Conservation (phyloP, 2,797 vertebrate genomes). For the Crocodylus rhombifer region DNA sequence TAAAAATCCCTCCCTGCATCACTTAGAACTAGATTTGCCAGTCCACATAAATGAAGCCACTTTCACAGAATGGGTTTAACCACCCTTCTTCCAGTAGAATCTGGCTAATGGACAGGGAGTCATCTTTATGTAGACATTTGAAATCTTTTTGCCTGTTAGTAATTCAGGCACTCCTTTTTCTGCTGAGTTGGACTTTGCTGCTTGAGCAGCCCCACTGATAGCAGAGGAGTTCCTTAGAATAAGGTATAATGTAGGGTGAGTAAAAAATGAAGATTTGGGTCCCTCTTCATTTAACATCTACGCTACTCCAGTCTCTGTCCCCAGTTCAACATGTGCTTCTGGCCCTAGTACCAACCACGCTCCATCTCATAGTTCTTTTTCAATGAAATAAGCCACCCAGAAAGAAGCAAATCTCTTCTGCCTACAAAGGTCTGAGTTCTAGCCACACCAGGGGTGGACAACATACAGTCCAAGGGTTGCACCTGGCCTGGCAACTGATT, state of each 20-base stretch:
- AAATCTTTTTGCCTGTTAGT: not conserved
- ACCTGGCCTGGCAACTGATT: no score
- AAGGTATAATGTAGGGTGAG: not conserved
- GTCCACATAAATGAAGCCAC: not conserved
- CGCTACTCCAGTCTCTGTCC: not conserved
- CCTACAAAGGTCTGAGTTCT: not conserved
- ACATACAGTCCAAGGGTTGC: no score
- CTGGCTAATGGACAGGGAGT: not conserved
- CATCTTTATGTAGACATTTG: not conserved
- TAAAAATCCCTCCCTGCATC: not conserved
- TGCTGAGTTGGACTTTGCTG: not conserved
- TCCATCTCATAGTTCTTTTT: no score
- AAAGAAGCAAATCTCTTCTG: not conserved
- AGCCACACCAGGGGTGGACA: no score
- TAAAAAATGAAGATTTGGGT: not conserved
- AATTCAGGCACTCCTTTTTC: fast-evolving
- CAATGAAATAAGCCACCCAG: no score
- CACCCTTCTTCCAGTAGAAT: not conserved
- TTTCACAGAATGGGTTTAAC: not conserved
- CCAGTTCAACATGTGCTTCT: not conserved
- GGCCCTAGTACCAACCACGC: no score
- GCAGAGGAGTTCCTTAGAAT: not conserved
- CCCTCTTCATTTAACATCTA: not conserved
- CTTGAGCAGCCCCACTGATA: not conserved
- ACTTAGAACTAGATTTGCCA: not conserved